These are phyloP conservation scores for Erpobdella octoculata DNA, from an alignment of 2,888 invertebrate genomes.

Conservation along the genomic window DNA sequence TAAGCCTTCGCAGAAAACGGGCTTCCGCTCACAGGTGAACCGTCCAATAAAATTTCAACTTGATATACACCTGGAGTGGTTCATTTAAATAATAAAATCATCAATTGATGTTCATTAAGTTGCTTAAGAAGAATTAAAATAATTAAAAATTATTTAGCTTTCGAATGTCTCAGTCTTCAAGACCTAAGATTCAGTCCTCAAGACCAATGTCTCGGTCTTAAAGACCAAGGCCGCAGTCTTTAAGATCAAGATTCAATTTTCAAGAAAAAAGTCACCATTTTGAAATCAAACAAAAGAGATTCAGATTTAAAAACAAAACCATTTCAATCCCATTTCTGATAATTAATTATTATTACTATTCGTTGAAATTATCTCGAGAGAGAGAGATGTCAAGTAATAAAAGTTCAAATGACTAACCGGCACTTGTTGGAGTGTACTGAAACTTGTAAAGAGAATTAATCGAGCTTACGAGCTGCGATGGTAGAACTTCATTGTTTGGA, in stretches of 20 bases:
- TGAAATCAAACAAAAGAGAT: background rate
- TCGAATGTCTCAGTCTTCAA: no score
- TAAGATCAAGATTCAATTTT: no score
- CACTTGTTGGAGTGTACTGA: conserved; percentile 13
- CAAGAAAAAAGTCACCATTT: no score
- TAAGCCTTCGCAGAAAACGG: conserved; percentile 89
- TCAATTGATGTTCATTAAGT: background rate
- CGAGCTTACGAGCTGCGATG: background rate
- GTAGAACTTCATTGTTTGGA: background rate
- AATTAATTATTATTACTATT: background rate
- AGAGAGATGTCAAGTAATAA: background rate
- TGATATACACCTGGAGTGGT: conserved; percentile 56
- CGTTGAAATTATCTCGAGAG: background rate
- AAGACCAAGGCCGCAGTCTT: no score
- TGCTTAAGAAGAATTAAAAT: no score
- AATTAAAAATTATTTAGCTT: no score
- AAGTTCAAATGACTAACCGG: conserved; percentile 16
- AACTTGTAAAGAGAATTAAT: background rate
- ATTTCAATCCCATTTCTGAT: no score
- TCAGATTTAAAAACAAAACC: no score
- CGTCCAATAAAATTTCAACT: conserved; percentile 49
- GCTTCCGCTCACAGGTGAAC: conserved; percentile 70
- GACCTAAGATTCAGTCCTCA: no score
- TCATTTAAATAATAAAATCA: background rate
- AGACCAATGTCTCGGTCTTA: no score